Conservation (phyloP, 2,113 vertebrate species). For the Paramormyrops kingsleyae region DNA sequence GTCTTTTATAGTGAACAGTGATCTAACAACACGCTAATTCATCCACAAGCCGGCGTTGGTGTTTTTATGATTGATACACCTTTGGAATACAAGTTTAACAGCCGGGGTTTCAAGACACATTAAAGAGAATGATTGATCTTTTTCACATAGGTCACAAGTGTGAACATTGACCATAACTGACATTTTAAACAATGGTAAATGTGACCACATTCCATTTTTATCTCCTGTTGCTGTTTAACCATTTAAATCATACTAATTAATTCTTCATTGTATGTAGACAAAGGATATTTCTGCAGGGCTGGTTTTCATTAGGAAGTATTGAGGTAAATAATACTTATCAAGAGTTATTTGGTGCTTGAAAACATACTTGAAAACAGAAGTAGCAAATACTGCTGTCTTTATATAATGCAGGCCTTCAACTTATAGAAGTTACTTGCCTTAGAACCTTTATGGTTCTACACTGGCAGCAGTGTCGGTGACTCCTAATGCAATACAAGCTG, state of each 20-base stretch:
- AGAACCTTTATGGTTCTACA: not conserved
- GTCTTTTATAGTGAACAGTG: not conserved
- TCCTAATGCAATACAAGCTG: not conserved
- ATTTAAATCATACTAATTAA: not conserved
- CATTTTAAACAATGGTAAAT: constrained; percentile 8
- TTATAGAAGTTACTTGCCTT: not conserved
- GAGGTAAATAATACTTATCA: not conserved
- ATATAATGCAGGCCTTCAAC: not conserved
- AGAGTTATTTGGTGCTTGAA: not conserved
- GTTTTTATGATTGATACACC: not conserved
- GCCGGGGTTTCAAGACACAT: not conserved
- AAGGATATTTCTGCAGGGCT: not conserved
- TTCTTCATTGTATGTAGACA: not conserved
- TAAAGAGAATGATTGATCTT: not conserved
- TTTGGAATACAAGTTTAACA: not conserved
- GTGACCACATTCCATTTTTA: constrained; percentile 12
- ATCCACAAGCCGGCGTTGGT: not conserved
- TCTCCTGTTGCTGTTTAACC: not conserved
- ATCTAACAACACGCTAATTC: not conserved
- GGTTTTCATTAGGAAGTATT: not conserved
- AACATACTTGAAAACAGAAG: not conserved
- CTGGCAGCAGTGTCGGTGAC: not conserved
- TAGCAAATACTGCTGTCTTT: not conserved
- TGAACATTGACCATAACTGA: not conserved
- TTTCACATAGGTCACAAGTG: not conserved